Evolutionary conservation across 2,113 vertebrate species (phyloP), one percentile per base, ranked within the genome.

Genomic region (Daboia siamensis): DNA sequence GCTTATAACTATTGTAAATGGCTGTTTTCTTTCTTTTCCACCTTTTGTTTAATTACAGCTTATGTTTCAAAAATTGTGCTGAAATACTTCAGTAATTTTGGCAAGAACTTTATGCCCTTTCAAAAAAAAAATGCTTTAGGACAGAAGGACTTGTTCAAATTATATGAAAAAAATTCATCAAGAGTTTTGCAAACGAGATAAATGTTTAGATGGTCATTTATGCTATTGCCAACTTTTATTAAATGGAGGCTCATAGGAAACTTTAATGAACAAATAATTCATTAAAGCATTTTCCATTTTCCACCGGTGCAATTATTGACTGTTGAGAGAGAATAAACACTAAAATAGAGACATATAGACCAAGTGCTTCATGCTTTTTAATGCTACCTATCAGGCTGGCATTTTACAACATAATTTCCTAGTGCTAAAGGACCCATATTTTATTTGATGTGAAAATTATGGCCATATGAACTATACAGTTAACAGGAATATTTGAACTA

Each of bases 31-130:
- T 93, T 93, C 91, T 61, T 80, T 87, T 90, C 84, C 94, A 90
- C 93, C 74, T 80, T 80, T 91, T 92, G 93, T 93, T 92, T 94
- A 94, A 91, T 89, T 64, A 55, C 89, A 95, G 84, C 91, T 95
- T 94, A 91, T 93, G 95, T 90, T 95, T 89, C 92, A 89, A 93
- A 95, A 95, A 95, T 94, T 95, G 92, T 94, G 92, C 91, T 74
- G 90, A 94, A 95, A 87, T 94, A 94, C 90, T 87, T 44, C 51
- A 94, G 90, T 87, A 95, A 95, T 95, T 94, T 96, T 96, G 94
- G 95, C 94, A 96, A 46, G 11, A 94, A 87, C 91, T 95, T 94
- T 93, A 92, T 86, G 88, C 7, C 94, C 94, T 96, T 95, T 86
- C 89, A 59, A 94, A 1, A 64, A 56, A 93, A 56, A 93, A 57